Base-by-base conservation (phyloP, 2,797 vertebrate species). In the Myotis findleyi region DNA sequence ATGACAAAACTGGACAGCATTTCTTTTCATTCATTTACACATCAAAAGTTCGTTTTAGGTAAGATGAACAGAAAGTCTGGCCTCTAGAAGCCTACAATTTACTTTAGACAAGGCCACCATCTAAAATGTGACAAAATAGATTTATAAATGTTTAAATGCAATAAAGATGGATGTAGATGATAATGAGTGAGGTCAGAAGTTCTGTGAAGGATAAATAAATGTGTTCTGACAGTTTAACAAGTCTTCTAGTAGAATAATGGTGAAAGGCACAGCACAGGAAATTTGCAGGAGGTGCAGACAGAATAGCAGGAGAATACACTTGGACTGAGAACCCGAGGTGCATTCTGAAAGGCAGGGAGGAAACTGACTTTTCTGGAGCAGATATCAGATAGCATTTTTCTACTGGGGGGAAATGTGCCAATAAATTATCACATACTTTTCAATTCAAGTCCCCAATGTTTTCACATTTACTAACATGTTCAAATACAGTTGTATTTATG, bases 181-280 rank as follows among this genome's bases (percentile, higher is more conserved):
- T 47, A 44, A 30, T 25, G 44, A 68, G 6, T 62, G 47, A 75
- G n/a, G 72, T 41, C 7, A 68, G 7, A 83, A 59, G 11, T 53
- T 94, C 80, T 33, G 6, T 47, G 23, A 69, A 73, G 23, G 33
- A 53, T 64, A 91, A 93, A 44, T 62, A 68, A 80, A 83, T 23
- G 25, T 76, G 5, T 44, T 81, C 14, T 57, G 33, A 47, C 14
- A 59, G 41, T 49, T 89, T 62, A 82, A 66, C 3, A 69, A 71
- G 23, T 14, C 8, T 23, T 93, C 72, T 41, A 3, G 25, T 20
- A 87, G n/a, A 36, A 59, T 38, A 59, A 92, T 17, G 27, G 69
- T 73, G 64, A 38, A 1, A 55, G 18, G 20, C 23, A 33, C 72
- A 47, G 18, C 30, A n/a, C 8, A 73, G 14, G 59, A 23, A 5